Percentiles rank a stretch among this genome's conserved stretches.
Conservation (phyloP, 2,888 invertebrate species). For the Choristoneura rosaceana region DNA sequence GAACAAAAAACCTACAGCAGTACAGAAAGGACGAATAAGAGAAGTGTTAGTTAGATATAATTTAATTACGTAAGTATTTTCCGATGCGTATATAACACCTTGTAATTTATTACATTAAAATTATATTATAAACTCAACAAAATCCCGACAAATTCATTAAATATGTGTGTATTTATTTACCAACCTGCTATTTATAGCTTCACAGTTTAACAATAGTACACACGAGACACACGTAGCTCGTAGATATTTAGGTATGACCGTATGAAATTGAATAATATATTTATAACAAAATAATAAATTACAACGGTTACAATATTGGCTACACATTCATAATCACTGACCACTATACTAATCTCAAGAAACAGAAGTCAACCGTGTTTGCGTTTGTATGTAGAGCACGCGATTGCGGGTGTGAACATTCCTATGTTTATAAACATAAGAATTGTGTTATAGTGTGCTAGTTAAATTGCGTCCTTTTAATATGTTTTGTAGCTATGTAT, state of each 20-base stretch:
- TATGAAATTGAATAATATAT: background rate
- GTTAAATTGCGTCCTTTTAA: background rate
- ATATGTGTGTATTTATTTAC: too few relatives aligned
- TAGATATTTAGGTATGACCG: background rate
- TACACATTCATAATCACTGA: background rate
- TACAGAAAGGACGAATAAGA: too few relatives aligned
- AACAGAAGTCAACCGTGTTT: slow-evolving; percentile 38
- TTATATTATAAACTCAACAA: too few relatives aligned
- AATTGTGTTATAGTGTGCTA: background rate
- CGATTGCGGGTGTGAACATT: slow-evolving; percentile 31
- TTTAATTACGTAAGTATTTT: too few relatives aligned
- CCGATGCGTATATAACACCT: too few relatives aligned
- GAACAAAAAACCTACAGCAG: too few relatives aligned
- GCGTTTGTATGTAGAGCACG: slow-evolving; percentile 38
- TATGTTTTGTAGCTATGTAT: background rate
- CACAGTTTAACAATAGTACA: background rate
- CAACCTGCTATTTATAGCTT: too few relatives aligned
- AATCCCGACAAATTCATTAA: too few relatives aligned
- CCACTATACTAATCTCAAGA: slow-evolving; percentile 20
- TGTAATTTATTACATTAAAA: too few relatives aligned
- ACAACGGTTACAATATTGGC: background rate
- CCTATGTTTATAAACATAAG: slow-evolving; percentile 29
- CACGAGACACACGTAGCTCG: background rate
- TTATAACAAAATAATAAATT: background rate
- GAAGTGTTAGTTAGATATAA: too few relatives aligned